These are phyloP conservation scores for Telmatherina bonti DNA, from an alignment of 2,797 vertebrate species.

Conservation along the genomic window DNA sequence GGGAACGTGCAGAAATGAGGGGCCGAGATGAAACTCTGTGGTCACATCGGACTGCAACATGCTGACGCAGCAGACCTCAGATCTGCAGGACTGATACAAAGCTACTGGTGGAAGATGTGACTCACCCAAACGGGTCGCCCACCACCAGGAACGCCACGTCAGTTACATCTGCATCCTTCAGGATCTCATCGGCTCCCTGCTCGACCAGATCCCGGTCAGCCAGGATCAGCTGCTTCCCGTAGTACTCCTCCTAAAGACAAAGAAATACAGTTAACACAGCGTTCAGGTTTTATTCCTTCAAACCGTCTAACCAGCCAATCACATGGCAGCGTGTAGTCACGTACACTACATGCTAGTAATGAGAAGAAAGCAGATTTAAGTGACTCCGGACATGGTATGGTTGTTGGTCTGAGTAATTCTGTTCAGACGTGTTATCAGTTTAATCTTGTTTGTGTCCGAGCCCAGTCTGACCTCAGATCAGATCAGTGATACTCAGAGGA, in stretches of 20 bases:
- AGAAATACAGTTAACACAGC: not conserved
- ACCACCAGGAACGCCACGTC: conserved; percentile 96
- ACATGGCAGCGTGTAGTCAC: too few species aligned
- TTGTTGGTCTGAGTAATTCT: too few species aligned
- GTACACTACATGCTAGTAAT: too few species aligned
- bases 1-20: conserved; percentile 24
- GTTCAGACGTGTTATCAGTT: conserved; percentile 10
- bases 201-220: conserved; percentile 95
- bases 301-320: too few species aligned
- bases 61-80: conserved; percentile 33
- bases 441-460: conserved; percentile 52
- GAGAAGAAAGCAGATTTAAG: too few species aligned
- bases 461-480: conserved; percentile 3
- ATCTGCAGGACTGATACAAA: conserved; percentile 16
- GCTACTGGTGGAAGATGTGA: conserved; percentile 7
- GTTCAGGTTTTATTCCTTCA: too few species aligned
- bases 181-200: conserved; percentile 90
- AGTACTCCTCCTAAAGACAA: conserved; percentile 89
- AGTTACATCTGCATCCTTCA: conserved; percentile 86
- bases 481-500: too few species aligned
- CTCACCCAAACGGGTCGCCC: conserved; percentile 97
- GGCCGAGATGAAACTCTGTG: conserved; percentile 37
- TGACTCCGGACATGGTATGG: too few species aligned
- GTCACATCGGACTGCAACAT: conserved; percentile 4
- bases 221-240: conserved; percentile 91